Conservation (phyloP, 2,888 invertebrate genomes). For the Argynnis bischoffii region DNA sequence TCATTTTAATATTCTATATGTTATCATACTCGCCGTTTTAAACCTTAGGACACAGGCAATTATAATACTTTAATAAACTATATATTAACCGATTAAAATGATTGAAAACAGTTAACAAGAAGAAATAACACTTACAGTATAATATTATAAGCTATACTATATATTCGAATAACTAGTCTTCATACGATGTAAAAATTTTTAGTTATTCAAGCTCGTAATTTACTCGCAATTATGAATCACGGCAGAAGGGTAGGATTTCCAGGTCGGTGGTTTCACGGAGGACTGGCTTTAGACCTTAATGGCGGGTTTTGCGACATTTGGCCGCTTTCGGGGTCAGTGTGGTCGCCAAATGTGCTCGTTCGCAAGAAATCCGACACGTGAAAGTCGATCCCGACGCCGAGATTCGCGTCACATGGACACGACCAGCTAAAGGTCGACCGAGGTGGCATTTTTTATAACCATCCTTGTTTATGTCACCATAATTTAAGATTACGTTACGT, state of each 20-base stretch:
- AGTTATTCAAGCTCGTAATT: background rate
- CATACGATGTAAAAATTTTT: background rate
- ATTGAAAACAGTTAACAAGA: no score
- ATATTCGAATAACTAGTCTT: background rate
- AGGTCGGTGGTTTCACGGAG: slow-evolving; percentile 53
- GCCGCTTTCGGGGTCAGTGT: slow-evolving; percentile 57
- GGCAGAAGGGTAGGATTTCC: slow-evolving; percentile 43
- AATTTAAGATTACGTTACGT: slow-evolving; percentile 35
- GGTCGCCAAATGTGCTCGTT: slow-evolving; percentile 71
- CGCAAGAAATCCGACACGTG: slow-evolving; percentile 64
- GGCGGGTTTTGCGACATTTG: slow-evolving; percentile 66
- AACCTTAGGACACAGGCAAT: no score
- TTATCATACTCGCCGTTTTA: no score
- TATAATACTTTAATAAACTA: no score
- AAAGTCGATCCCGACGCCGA: slow-evolving; percentile 59
- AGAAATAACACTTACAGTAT: no score
- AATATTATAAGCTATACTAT: slow-evolving; percentile 5
- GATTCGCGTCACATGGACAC: slow-evolving; percentile 75
- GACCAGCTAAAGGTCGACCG: slow-evolving; percentile 71
- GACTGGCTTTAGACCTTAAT: slow-evolving; percentile 57
- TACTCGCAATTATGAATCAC: slow-evolving; percentile 43
- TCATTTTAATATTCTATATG: no score
- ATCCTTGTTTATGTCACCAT: slow-evolving; percentile 56
- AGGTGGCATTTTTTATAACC: slow-evolving; percentile 68
- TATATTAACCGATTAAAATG: no score